These are phyloP conservation scores for Antheraea pernyi DNA, from an alignment of 1,140 invertebrate genomes.

Conservation along the genomic window DNA sequence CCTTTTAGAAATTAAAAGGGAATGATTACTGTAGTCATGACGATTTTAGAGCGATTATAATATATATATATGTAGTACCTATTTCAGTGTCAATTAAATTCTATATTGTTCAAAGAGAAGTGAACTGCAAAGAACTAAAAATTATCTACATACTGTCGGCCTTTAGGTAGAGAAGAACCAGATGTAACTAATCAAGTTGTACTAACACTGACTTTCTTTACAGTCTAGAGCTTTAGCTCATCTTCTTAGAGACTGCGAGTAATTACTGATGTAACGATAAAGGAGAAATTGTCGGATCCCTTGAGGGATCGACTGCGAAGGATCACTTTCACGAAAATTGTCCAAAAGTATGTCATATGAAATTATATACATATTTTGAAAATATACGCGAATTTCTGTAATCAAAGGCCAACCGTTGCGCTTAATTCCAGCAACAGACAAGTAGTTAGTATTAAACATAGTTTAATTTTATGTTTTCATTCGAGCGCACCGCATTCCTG, in stretches of 20 bases:
- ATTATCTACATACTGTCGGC: slow-evolving; percentile 42
- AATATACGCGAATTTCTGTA: slow-evolving; percentile 46
- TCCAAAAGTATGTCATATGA: slow-evolving; percentile 67
- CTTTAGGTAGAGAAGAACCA: slow-evolving; percentile 43
- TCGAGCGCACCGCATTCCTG: slow-evolving; percentile 37
- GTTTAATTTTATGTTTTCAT: slow-evolving; percentile 42
- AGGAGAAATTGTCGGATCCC: slow-evolving; percentile 47
- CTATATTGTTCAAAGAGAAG: slow-evolving; percentile 19
- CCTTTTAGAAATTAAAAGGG: background rate
- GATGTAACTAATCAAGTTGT: slow-evolving; percentile 60
- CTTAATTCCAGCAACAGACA: slow-evolving; percentile 42
- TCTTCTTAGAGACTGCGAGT: slow-evolving; percentile 65
- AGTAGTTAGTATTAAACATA: background rate
- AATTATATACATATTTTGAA: slow-evolving; percentile 47
- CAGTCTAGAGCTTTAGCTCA: slow-evolving; percentile 66
- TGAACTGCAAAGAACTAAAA: slow-evolving; percentile 44
- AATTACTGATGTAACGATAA: slow-evolving; percentile 59
- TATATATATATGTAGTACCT: too few species aligned
- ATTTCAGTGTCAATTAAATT: too few species aligned
- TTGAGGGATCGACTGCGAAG: slow-evolving; percentile 64
- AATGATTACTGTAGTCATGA: too few species aligned
- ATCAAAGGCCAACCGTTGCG: slow-evolving; percentile 39
- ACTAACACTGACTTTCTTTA: slow-evolving; percentile 71
- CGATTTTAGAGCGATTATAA: too few species aligned
- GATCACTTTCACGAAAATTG: slow-evolving; percentile 75